Conservation (phyloP, 2,888 invertebrate species). For the Uloborus plumipes region DNA sequence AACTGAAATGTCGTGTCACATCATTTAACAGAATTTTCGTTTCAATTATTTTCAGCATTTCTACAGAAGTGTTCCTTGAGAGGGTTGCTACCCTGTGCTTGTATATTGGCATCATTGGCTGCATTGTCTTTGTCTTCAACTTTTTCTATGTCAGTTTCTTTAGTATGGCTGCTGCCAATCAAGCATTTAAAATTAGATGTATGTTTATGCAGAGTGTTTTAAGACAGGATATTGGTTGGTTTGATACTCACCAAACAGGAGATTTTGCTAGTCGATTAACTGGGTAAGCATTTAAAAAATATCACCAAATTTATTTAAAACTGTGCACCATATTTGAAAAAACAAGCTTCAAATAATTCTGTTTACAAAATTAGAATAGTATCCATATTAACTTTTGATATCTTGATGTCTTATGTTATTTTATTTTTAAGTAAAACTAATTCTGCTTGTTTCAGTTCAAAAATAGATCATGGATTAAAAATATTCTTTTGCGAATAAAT, state of each 20-base stretch:
- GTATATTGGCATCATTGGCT: slow-evolving; percentile 52
- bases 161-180: slow-evolving; percentile 68
- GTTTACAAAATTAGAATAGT: no score
- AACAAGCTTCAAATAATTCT: no score
- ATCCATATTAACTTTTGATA: not conserved
- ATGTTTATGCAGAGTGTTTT: slow-evolving; percentile 72
- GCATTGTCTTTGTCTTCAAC: slow-evolving; percentile 45
- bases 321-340: no score
- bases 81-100: slow-evolving; percentile 40
- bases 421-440: no score
- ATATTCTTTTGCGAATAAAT: no score
- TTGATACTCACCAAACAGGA: slow-evolving; percentile 73
- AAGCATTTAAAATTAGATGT: slow-evolving; percentile 73
- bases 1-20: not conserved
- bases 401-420: no score
- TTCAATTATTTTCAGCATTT: slow-evolving; percentile 24
- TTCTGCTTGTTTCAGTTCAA: no score
- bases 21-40: not conserved
- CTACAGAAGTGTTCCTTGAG: slow-evolving; percentile 29
- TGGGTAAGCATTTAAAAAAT: slow-evolving; percentile 70
- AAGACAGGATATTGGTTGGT: slow-evolving; percentile 73
- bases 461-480: no score
- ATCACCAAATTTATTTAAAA: no score
- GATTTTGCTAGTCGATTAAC: slow-evolving; percentile 73
- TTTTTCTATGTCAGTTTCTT: slow-evolving; percentile 58